These are phyloP conservation scores for Heterochromis multidens DNA, from an alignment of 2,113 vertebrate genomes.

Conservation along the genomic window DNA sequence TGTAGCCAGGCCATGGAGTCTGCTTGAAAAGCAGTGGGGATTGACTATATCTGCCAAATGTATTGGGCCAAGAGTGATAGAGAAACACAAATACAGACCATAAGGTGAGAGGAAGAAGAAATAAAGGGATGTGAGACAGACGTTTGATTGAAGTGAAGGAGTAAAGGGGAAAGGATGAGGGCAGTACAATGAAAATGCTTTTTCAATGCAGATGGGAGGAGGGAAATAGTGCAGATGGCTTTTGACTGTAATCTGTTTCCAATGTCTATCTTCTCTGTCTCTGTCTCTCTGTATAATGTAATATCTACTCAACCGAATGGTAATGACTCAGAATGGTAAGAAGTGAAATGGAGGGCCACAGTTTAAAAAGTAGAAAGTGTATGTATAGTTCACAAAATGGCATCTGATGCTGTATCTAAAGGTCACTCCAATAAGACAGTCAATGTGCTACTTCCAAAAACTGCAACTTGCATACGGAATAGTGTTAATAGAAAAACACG, in stretches of 20 bases:
- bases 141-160: not conserved
- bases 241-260: not conserved
- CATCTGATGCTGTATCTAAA: slow-evolving; percentile 38
- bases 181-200: slow-evolving; percentile 5
- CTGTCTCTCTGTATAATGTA: not conserved
- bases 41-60: slow-evolving; percentile 46
- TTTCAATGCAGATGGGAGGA: slow-evolving; percentile 46
- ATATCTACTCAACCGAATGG: not conserved
- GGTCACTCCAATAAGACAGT: slow-evolving; percentile 45
- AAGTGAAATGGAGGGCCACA: not conserved
- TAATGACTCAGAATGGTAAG: slow-evolving; percentile 29
- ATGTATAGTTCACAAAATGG: slow-evolving; percentile 3
- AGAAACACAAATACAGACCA: slow-evolving; percentile 2
- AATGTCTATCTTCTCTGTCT: not conserved
- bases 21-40: slow-evolving; percentile 31
- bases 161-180: not conserved
- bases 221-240: not conserved
- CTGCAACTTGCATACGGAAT: slow-evolving; percentile 6
- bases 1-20: slow-evolving; percentile 54
- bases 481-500: slow-evolving; percentile 9
- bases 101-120: slow-evolving; percentile 15
- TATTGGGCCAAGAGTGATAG: not conserved
- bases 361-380: slow-evolving; percentile 12
- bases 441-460: slow-evolving; percentile 25
- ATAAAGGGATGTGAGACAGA: slow-evolving; percentile 10